Base-by-base conservation (phyloP, 2,888 invertebrate genomes). In the Eristalinus aeneus region DNA sequence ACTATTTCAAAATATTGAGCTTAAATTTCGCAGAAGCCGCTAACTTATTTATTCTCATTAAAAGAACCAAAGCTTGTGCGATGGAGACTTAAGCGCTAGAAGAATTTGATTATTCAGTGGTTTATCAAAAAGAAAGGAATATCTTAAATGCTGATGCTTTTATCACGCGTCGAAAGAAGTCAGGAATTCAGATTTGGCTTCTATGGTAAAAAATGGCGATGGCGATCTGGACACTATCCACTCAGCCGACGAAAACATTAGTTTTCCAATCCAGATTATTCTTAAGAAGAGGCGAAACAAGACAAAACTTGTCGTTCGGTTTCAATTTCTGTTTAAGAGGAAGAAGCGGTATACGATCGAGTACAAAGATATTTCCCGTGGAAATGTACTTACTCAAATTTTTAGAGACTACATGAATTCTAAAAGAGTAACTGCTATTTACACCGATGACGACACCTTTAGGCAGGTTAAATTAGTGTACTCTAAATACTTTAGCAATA, bases 1-100 rank as follows among this genome's bases (percentile, higher is more conserved):
- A n/a, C n/a, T n/a, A n/a, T n/a, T n/a, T n/a, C n/a, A n/a, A n/a
- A n/a, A n/a, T n/a, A n/a, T n/a, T n/a, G n/a, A n/a, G n/a, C n/a
- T n/a, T n/a, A n/a, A n/a, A n/a, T n/a, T n/a, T n/a, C n/a, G n/a
- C 92, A 93, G 74, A 88, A 89, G 73, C 91, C 91, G 0, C 69
- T 92, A 39, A 11, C 32, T 54, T 27, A 0, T 79, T 8, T 81
- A 11, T 64, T 65, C 2, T 92, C 91, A 90, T 61, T 92, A 0
- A 89, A 90, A 89, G 36, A 64, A 53, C 23, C 56, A 2, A 89
- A 88, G 73, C 31, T 22, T 58, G 0, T 79, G 1, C 69, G 81
- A 22, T 88, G 84, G 82, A 78, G 63, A 73, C 16, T 74, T 0
- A 71, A 80, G 53, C 58, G 53, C 58, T 86, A 2, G 27, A 67